A percentile compares a stretch with the other conserved stretches of the same genome.
Evolutionary conservation across 92 coral and sea anemone genomes (phyloP).

Genomic region (Porites cylindrica): DNA sequence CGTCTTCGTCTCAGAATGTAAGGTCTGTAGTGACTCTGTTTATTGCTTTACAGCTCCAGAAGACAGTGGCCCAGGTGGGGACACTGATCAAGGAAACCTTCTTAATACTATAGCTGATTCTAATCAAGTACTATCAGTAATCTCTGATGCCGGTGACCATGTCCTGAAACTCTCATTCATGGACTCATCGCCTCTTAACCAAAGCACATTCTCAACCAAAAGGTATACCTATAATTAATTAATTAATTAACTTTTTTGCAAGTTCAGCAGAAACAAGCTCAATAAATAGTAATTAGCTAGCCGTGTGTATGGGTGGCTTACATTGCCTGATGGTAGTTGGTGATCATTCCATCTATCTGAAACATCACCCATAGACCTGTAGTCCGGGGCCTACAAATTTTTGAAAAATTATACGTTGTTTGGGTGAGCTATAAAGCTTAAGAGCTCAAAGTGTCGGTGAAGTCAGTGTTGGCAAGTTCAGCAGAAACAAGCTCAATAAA

Average conservation of each 20-base stretch:
- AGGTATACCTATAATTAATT: neutral
- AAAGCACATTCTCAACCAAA: neutral
- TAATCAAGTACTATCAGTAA: conserved; percentile 44
- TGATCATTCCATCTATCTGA: neutral
- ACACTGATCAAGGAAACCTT: neutral
- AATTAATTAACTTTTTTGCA: neutral
- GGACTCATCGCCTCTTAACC: conserved; percentile 38
- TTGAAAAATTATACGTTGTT: too few species aligned
- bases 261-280: too few species aligned
- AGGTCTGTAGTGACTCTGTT: neutral
- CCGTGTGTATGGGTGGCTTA: too few species aligned
- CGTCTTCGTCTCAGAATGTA: too few species aligned
- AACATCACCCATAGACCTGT: too few species aligned
- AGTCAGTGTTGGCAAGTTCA: too few species aligned
- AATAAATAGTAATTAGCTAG: too few species aligned
- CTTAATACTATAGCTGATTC: conserved; percentile 2
- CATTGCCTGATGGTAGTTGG: neutral
- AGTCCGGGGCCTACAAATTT: too few species aligned
- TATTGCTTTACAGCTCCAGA: conserved; percentile 2
- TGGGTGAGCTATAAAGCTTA: too few species aligned
- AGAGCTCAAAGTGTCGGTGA: too few species aligned
- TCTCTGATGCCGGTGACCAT: conserved; percentile 75
- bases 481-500: too few species aligned
- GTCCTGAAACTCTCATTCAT: conserved; percentile 67
- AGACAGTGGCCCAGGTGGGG: neutral